These are phyloP conservation scores for Myripristis jacobus DNA, from an alignment of 2,797 vertebrate species.

Conservation along the genomic window DNA sequence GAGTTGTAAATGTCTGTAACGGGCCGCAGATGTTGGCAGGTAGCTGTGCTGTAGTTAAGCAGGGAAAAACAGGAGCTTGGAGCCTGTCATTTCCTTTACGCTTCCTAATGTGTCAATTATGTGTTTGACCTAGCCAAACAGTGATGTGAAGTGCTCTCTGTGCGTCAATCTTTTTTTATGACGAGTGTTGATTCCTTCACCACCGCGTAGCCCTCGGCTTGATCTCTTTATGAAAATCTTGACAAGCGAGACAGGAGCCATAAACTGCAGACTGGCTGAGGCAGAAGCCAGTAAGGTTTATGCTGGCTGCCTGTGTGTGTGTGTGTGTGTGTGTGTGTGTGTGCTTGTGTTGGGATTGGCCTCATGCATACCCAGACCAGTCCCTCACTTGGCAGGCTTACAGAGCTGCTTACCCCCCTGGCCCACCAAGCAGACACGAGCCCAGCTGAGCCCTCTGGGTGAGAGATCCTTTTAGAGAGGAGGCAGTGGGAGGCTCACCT, in stretches of 20 bases:
- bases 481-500: conserved; percentile 79
- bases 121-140: conserved; percentile 12
- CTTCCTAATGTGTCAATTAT: not conserved
- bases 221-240: conserved; percentile 75
- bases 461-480: conserved; percentile 76
- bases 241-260: conserved; percentile 74
- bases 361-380: conserved; percentile 64
- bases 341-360: conserved; percentile 43
- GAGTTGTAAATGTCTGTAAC: too few relatives aligned
- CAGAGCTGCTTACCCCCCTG: conserved; percentile 79
- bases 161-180: conserved; percentile 46
- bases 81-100: not conserved
- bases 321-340: conserved; percentile 12
- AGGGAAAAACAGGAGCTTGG: not conserved
- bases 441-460: conserved; percentile 82
- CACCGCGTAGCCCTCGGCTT: conserved; percentile 37
- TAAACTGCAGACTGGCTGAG: conserved; percentile 70
- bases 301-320: conserved; percentile 18
- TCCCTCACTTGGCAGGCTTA: conserved; percentile 76
- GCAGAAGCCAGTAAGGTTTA: conserved; percentile 34
- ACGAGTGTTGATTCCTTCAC: conserved; percentile 34
- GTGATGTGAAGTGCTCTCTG: conserved; percentile 9
- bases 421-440: conserved; percentile 66
- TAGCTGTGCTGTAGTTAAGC: too few relatives aligned
- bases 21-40: too few relatives aligned